Evolutionary conservation across 2,797 vertebrate genomes (phyloP).

Genomic region (Ispidina lecontei): DNA sequence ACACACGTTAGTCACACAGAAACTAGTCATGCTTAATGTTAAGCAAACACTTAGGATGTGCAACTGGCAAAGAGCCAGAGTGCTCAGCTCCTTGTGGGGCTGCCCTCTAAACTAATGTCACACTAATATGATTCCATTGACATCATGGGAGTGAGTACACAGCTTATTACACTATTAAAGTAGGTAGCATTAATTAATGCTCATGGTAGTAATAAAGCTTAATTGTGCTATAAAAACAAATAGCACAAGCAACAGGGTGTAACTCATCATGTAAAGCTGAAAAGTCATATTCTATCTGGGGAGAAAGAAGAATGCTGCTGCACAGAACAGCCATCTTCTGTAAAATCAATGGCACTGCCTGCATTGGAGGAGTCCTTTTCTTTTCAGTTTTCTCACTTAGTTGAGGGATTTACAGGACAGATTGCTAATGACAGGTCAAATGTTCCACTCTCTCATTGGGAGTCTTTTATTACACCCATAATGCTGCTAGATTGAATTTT

Average conservation of each 20-base stretch:
- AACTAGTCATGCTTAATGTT: neutral
- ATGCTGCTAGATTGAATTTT: neutral
- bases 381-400: neutral
- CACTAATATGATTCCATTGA: neutral
- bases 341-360: neutral
- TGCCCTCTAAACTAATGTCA: neutral
- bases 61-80: neutral
- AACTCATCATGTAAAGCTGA: neutral
- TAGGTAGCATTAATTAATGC: neutral
- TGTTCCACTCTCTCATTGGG: neutral
- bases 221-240: neutral
- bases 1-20: neutral
- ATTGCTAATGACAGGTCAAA: neutral
- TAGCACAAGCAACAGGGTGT: neutral
- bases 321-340: neutral
- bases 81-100: neutral
- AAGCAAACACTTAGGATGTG: conserved; percentile 5
- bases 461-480: neutral
- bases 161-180: neutral
- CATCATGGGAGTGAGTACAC: neutral
- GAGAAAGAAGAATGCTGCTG: neutral
- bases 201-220: neutral
- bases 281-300: neutral
- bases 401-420: neutral
- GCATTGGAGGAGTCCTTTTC: neutral